Base-by-base conservation (phyloP, 2,113 vertebrate genomes). In the Epinephelus fuscoguttatus region DNA sequence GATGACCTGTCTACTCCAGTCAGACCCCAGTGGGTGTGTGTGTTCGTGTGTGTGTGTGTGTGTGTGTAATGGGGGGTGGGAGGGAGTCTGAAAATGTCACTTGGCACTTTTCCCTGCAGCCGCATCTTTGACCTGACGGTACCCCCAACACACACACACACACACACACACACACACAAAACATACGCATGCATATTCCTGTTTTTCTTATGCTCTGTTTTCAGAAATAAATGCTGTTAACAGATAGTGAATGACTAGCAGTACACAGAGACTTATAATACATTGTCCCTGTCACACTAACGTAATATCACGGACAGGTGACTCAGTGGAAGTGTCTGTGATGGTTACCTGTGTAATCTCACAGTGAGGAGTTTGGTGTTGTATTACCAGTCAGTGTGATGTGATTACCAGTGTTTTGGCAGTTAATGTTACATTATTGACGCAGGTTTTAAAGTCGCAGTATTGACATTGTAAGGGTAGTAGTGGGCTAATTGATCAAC, bases 1-100 rank as follows among this genome's bases (percentile, higher is more conserved):
- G 96, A 96, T 94, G 94, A 94, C 84, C 95, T 97, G 95, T 97
- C 96, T 93, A 89, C 84, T 96, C 94, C 90, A 94, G 94, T 96
- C 93, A 93, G 90, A 92, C 94, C 94, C 86, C 75, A 55, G 30
- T 55, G 67, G 11, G 72, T 80, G 45, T 82, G 57, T 75, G 66
- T 86, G 74, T 84, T 9, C 84, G 13, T 76, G 30, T 82, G 70
- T 70, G 66, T 86, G 74, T 84, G 6, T 86, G 13, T 76, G 40
- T 82, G 70, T 70, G 79, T 73, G 70, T 81, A 33, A 60, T 13
- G 15, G n/a, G 15, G 59, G 80, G 57, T 19, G 64, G 56, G 77
- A 72, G 70, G 57, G 59, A 76, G 55, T 89, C 79, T 69, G 87
- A 84, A 90, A 92, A 85, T 88, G 85, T 86, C 88, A 86, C 88